Evolutionary conservation across 2,797 vertebrate species (phyloP).

Genomic region (Molossus molossus): DNA sequence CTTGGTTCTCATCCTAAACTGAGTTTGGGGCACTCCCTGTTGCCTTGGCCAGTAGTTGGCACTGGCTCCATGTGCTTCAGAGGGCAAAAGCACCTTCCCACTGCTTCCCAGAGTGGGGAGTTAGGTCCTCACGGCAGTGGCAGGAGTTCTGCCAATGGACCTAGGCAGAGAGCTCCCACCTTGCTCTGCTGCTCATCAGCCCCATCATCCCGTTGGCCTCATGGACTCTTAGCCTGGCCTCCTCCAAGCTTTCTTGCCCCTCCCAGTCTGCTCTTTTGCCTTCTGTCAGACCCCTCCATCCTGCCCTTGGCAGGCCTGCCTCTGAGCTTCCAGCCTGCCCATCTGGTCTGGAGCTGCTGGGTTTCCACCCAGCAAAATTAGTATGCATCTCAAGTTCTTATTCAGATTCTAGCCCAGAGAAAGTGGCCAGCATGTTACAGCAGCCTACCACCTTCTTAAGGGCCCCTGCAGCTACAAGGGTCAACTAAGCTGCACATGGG

Average conservation of each 20-base stretch:
- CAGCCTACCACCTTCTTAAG: no score
- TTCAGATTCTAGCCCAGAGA: background rate
- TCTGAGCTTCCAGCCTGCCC: background rate
- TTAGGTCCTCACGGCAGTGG: background rate
- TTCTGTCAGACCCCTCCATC: background rate
- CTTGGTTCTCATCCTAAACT: background rate
- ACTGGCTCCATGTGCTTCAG: background rate
- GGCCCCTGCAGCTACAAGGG: background rate
- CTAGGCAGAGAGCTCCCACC: background rate
- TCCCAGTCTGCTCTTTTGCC: background rate
- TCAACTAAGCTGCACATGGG: fast-evolving
- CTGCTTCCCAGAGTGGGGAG: fast-evolving
- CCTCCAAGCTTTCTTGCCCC: background rate
- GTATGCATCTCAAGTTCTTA: background rate
- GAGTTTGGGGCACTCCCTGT: background rate
- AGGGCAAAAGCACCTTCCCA: background rate
- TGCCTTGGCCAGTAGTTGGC: background rate
- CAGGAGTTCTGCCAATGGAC: background rate
- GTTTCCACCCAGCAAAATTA: background rate
- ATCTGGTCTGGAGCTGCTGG: background rate
- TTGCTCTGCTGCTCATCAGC: background rate
- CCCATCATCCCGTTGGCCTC: background rate
- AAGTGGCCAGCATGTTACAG: background rate
- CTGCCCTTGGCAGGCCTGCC: background rate
- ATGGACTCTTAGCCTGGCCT: fast-evolving